phyloP scores from a whole-genome alignment of 2,113 vertebrate species.

The Microtus oregoni region DNA sequence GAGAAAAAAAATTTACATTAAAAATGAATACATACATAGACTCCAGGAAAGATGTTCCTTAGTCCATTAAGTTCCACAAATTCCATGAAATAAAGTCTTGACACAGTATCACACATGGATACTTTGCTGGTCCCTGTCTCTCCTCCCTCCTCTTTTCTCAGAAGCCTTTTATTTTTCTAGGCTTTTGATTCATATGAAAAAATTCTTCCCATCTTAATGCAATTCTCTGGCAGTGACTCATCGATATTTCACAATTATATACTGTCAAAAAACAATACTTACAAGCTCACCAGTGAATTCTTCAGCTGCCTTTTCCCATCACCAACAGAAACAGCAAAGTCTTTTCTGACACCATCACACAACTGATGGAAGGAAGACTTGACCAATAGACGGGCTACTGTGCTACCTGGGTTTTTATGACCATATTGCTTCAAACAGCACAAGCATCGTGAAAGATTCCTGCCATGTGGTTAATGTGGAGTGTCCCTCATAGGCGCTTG shows the following conservation, averaged over 20 bases:
- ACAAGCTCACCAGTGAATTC: conserved; percentile 52
- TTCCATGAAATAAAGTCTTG: conserved; percentile 57
- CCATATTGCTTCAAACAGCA: background rate
- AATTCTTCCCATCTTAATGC: conserved; percentile 41
- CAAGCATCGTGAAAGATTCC: background rate
- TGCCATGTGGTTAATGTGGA: background rate
- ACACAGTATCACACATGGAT: background rate
- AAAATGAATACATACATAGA: conserved; percentile 66
- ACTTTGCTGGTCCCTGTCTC: conserved; percentile 29
- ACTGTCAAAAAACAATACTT: conserved; percentile 46
- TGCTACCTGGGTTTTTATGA: background rate
- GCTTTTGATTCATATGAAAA: conserved; percentile 57
- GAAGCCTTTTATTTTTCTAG: background rate
- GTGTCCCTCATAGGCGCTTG: background rate
- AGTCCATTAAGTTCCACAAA: conserved; percentile 65
- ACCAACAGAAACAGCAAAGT: conserved; percentile 23
- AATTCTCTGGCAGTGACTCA: conserved; percentile 63
- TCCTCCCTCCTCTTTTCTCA: background rate
- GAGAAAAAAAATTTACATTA: too few species aligned
- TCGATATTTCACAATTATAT: conserved; percentile 65
- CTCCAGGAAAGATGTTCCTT: conserved; percentile 53
- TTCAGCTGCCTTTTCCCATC: conserved; percentile 27
- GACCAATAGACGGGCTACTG: background rate
- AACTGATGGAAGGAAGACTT: background rate
- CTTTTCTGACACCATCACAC: background rate